Evolutionary conservation across 1,140 invertebrate genomes (phyloP).

Genomic region (Pantala flavescens): DNA sequence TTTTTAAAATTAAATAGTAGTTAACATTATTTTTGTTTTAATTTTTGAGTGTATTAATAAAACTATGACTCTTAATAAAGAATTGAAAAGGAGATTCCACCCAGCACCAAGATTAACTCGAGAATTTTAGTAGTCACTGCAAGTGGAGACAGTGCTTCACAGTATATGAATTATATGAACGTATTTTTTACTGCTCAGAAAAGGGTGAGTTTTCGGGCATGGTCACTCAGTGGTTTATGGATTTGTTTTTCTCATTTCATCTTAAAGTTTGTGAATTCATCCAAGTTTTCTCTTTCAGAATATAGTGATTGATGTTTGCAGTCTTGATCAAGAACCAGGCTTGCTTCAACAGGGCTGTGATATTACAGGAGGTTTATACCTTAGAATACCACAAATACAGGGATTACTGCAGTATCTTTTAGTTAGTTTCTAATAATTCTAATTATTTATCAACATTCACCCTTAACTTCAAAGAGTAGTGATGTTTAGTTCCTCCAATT

Average conservation of each 20-base stretch:
- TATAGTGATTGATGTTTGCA: conserved; percentile 87
- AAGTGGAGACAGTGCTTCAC: conserved; percentile 79
- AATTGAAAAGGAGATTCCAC: conserved; percentile 42
- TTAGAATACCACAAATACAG: conserved; percentile 62
- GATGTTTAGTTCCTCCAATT: too few species aligned
- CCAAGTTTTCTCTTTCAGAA: conserved; percentile 41
- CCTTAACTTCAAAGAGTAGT: too few species aligned
- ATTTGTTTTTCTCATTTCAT: neutral
- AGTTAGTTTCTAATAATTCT: conserved; percentile 40
- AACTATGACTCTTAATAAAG: conserved; percentile 24
- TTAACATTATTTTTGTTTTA: too few species aligned
- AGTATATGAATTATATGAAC: conserved; percentile 99
- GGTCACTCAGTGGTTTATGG: neutral
- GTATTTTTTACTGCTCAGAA: conserved; percentile 92
- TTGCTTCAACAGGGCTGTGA: conserved; percentile 91
- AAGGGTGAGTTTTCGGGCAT: conserved; percentile 39
- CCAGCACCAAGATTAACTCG: conserved; percentile 57
- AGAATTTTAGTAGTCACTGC: conserved; percentile 78
- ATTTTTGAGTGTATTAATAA: neutral
- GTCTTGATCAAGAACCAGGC: conserved; percentile 81
- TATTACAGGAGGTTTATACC: conserved; percentile 85
- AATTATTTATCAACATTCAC: too few species aligned
- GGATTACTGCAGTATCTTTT: conserved; percentile 88
- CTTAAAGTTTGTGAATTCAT: conserved; percentile 22
- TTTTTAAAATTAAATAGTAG: too few species aligned